These are phyloP conservation scores for Polyommatus iphigenia DNA, from an alignment of 2,888 invertebrate genomes.

Conservation along the genomic window DNA sequence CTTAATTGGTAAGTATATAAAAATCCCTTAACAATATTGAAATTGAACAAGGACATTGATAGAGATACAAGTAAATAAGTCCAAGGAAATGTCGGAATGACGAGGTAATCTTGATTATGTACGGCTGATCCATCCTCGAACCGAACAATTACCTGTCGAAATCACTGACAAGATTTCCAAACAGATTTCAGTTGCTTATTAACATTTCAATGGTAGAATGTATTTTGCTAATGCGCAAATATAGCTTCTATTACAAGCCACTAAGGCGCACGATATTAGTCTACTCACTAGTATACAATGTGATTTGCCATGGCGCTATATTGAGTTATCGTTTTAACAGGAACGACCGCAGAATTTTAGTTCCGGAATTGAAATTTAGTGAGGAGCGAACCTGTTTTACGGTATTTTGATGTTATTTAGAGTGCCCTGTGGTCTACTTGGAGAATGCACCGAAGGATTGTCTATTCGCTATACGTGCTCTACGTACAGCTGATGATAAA, in stretches of 20 bases:
- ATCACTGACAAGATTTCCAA: constrained; percentile 41
- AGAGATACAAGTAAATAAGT: background rate
- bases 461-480: background rate
- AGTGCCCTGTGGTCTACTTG: constrained; percentile 1
- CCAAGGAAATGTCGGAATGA: background rate
- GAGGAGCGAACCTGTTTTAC: background rate
- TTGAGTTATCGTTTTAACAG: constrained; percentile 20
- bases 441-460: background rate
- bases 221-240: constrained; percentile 17
- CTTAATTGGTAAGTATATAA: background rate
- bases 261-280: background rate
- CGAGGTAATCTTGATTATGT: constrained; percentile 6
- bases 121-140: constrained; percentile 26
- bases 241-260: constrained; percentile 4
- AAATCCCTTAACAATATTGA: too few species aligned
- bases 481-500: too few species aligned
- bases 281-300: constrained; percentile 7
- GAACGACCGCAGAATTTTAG: constrained; percentile 25
- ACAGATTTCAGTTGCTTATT: constrained; percentile 45
- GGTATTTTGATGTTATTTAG: constrained; percentile 2
- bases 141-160: constrained; percentile 40
- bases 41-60: background rate
- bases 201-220: constrained; percentile 46
- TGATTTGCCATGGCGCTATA: constrained; percentile 24
- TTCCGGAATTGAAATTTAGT: constrained; percentile 19